phyloP scores from a whole-genome alignment of 1,140 invertebrate genomes.

The Rhopalosiphum maidis region DNA sequence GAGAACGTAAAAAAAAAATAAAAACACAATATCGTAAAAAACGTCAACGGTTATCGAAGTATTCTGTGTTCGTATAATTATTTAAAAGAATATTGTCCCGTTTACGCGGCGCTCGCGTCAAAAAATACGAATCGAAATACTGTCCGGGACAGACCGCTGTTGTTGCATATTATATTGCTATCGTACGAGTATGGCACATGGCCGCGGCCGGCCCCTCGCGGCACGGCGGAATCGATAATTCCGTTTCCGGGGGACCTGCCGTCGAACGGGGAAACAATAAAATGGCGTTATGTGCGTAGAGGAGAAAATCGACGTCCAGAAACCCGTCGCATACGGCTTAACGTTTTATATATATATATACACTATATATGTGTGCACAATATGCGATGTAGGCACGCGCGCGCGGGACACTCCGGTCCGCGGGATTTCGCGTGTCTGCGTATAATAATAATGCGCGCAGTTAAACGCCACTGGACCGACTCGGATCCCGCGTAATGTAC shows the following conservation, averaged over 20 bases:
- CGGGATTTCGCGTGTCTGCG: constrained; percentile 4
- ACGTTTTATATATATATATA: neutral
- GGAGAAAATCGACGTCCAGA: constrained; percentile 21
- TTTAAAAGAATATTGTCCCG: too few relatives aligned
- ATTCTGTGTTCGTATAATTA: too few relatives aligned
- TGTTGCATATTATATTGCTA: too few relatives aligned
- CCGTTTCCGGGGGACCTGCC: neutral
- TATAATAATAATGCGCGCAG: neutral
- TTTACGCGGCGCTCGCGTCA: neutral
- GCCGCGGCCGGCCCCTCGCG: too few relatives aligned
- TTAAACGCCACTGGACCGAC: constrained; percentile 8
- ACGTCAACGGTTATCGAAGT: too few relatives aligned
- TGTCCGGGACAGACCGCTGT: neutral
- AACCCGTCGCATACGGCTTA: neutral
- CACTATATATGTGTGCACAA: neutral
- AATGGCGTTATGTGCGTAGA: neutral
- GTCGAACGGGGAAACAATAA: constrained; percentile 36
- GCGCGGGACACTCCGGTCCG: neutral
- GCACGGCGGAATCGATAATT: neutral
- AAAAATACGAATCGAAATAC: neutral
- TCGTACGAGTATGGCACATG: too few relatives aligned
- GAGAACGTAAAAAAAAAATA: neutral
- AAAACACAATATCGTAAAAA: neutral
- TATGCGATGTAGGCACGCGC: too few relatives aligned
- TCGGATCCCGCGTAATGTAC: neutral